Conservation (phyloP, 2,113 vertebrate species). For the Serilophus lunatus region DNA sequence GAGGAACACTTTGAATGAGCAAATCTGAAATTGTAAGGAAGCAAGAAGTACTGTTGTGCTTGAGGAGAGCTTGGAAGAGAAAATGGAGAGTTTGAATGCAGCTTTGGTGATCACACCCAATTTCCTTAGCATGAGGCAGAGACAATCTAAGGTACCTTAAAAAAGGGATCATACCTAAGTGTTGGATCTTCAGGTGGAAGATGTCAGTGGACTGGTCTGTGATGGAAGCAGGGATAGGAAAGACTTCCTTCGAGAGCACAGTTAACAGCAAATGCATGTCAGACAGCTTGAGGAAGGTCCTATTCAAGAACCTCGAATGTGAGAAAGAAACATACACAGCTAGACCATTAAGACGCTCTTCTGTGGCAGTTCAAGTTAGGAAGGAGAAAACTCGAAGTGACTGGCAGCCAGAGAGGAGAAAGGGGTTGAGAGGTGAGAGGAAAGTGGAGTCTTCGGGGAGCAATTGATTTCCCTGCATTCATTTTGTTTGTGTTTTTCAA, state of each 20-base stretch:
- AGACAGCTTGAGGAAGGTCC: background rate
- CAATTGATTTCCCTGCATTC: conserved; percentile 21
- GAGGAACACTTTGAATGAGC: background rate
- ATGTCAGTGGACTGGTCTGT: background rate
- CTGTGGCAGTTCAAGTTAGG: background rate
- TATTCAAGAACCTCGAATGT: background rate
- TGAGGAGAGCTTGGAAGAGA: background rate
- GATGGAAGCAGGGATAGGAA: background rate
- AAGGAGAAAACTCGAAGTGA: conserved; percentile 4
- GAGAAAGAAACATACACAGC: background rate
- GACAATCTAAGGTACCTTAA: background rate
- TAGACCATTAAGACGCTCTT: background rate
- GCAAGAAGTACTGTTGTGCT: background rate
- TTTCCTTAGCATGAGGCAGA: background rate
- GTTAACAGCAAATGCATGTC: background rate
- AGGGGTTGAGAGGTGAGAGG: background rate
- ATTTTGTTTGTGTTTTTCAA: conserved; percentile 48
- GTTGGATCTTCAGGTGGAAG: background rate
- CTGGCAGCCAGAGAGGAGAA: background rate
- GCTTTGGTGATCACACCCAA: background rate
- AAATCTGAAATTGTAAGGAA: background rate
- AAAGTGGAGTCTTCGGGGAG: background rate
- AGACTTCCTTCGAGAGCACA: background rate
- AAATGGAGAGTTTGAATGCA: background rate
- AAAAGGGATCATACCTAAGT: background rate